phyloP scores from a whole-genome alignment of 1,140 invertebrate genomes.

The Helicoverpa zea region DNA sequence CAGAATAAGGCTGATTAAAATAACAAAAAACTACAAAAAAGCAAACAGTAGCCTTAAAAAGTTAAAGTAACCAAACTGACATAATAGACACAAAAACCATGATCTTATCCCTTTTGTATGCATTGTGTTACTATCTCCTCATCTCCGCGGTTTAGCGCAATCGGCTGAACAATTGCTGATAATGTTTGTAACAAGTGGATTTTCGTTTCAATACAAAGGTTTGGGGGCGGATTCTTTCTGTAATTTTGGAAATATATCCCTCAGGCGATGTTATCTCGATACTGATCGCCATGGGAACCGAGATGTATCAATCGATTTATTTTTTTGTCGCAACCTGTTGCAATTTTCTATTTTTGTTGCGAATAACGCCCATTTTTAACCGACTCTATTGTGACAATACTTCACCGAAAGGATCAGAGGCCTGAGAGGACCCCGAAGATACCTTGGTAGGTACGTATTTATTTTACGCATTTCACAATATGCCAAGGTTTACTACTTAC shows the following conservation, averaged over 20 bases:
- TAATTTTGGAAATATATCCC: constrained; percentile 14
- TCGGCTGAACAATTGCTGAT: background rate
- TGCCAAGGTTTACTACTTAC: no score
- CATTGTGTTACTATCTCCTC: constrained; percentile 13
- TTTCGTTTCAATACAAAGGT: background rate
- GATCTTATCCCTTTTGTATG: background rate
- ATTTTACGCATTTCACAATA: no score
- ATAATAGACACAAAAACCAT: background rate
- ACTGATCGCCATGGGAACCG: constrained; percentile 30
- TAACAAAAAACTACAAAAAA: constrained; percentile 6
- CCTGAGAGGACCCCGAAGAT: no score
- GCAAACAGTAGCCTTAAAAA: constrained; percentile 11
- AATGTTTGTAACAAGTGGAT: background rate
- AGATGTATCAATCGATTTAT: background rate
- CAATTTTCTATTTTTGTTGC: background rate
- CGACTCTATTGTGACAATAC: background rate
- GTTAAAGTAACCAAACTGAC: constrained; percentile 15
- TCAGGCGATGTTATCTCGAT: background rate
- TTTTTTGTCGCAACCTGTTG: constrained; percentile 8
- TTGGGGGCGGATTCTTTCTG: constrained; percentile 6
- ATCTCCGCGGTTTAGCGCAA: constrained; percentile 6
- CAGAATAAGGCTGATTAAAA: background rate
- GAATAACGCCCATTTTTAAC: background rate
- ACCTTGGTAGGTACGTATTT: no score
- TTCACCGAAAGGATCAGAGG: no score